Evolutionary conservation across 2,888 invertebrate genomes (phyloP).

Genomic region (Calliphora vomitoria): DNA sequence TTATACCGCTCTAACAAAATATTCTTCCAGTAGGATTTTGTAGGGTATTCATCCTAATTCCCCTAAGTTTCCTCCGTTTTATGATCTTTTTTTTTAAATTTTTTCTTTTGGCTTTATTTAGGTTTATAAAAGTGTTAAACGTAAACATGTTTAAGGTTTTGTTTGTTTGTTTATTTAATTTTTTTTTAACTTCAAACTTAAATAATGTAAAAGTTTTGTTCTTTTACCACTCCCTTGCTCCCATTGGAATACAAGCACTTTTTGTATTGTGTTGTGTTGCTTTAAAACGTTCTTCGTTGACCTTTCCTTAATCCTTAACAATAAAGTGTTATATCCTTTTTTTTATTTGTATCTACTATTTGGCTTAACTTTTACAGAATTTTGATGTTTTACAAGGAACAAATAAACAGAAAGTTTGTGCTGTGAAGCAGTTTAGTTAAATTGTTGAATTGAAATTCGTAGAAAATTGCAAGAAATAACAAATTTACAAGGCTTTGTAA

Average conservation of each 20-base stretch:
- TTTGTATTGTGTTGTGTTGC: neutral
- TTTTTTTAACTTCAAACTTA: neutral
- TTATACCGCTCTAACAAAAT: too few relatives aligned
- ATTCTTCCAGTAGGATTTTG: too few relatives aligned
- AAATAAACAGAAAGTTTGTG: neutral
- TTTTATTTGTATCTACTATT: neutral
- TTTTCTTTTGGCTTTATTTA: neutral
- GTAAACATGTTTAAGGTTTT: neutral
- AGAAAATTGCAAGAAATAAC: neutral
- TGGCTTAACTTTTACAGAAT: neutral
- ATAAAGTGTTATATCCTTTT: neutral
- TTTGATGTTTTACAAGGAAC: neutral
- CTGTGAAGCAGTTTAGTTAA: neutral
- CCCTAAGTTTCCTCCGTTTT: neutral
- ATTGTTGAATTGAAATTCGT: neutral
- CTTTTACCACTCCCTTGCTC: slow-evolving; percentile 3
- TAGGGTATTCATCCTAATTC: too few relatives aligned
- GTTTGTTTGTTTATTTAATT: neutral
- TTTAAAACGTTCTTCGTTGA: slow-evolving; percentile 1
- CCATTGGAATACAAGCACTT: neutral
- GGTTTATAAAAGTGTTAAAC: neutral
- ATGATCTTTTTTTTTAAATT: neutral
- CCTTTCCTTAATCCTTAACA: slow-evolving; percentile 22
- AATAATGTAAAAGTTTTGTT: neutral
- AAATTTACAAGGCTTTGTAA: neutral